phyloP scores from a whole-genome alignment of 2,113 vertebrate species.

The Nycticryphes semicollaris region DNA sequence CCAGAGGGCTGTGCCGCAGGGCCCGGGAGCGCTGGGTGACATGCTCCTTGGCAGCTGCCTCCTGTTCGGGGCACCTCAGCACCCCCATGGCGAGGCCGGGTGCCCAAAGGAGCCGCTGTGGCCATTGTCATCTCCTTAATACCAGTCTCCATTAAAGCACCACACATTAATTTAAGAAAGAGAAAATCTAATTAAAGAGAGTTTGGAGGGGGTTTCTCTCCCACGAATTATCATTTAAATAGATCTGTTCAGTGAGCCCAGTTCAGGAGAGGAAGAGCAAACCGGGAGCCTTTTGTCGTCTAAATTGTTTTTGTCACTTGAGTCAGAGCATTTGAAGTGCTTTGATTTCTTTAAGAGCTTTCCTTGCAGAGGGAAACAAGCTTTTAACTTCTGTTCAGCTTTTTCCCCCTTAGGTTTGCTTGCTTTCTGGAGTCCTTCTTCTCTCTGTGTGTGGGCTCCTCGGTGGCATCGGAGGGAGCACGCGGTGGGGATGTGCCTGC shows the following conservation, averaged over 20 bases:
- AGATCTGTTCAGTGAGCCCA: conserved; percentile 31
- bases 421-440: background rate
- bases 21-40: rapidly evolving
- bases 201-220: background rate
- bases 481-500: background rate
- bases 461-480: rapidly evolving
- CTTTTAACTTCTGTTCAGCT: conserved; percentile 32
- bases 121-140: background rate
- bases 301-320: conserved; percentile 59
- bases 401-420: background rate
- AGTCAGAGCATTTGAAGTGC: conserved; percentile 39
- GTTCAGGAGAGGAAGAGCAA: conserved; percentile 10
- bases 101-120: background rate
- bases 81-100: rapidly evolving
- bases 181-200: conserved; percentile 27
- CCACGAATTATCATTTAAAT: conserved; percentile 60
- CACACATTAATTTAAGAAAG: background rate
- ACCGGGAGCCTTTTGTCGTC: conserved; percentile 44
- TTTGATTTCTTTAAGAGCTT: conserved; percentile 53
- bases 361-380: conserved; percentile 3
- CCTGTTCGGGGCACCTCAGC: background rate
- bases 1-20: rapidly evolving
- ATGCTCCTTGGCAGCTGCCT: background rate
- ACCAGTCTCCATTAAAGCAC: background rate
- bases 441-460: background rate